phyloP scores from a whole-genome alignment of 2,113 vertebrate species.

The Agapornis roseicollis region DNA sequence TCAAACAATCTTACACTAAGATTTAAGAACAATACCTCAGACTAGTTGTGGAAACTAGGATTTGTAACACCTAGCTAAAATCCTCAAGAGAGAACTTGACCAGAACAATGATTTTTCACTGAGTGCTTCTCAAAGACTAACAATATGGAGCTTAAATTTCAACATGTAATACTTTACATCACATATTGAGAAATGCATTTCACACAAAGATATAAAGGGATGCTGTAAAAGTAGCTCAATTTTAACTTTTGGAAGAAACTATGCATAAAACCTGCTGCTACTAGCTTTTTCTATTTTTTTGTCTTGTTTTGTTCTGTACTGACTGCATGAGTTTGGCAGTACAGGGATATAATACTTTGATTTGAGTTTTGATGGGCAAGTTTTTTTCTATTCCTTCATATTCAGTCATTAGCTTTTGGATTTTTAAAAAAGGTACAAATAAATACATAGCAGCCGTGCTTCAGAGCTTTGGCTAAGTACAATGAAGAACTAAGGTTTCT shows the following conservation, averaged over 20 bases:
- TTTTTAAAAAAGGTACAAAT: not conserved
- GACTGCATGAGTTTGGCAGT: not conserved
- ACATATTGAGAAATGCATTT: not conserved
- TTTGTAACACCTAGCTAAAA: not conserved
- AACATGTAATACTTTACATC: not conserved
- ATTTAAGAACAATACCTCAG: not conserved
- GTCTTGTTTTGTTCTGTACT: not conserved
- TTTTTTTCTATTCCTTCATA: not conserved
- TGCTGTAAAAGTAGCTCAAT: not conserved
- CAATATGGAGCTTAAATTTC: not conserved
- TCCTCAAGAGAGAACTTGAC: not conserved
- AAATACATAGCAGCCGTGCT: not conserved
- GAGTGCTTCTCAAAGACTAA: not conserved
- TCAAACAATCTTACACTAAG: accelerated
- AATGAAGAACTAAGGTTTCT: no score
- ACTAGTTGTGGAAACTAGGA: not conserved
- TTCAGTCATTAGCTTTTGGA: not conserved
- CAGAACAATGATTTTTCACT: not conserved
- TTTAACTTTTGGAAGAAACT: not conserved
- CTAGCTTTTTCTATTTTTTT: not conserved
- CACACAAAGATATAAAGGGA: not conserved
- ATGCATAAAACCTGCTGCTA: not conserved
- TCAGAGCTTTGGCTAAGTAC: not conserved
- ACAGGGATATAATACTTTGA: not conserved
- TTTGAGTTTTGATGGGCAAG: not conserved